Evolutionary conservation across 2,113 vertebrate genomes (phyloP).

Genomic region (Cebus imitator): DNA sequence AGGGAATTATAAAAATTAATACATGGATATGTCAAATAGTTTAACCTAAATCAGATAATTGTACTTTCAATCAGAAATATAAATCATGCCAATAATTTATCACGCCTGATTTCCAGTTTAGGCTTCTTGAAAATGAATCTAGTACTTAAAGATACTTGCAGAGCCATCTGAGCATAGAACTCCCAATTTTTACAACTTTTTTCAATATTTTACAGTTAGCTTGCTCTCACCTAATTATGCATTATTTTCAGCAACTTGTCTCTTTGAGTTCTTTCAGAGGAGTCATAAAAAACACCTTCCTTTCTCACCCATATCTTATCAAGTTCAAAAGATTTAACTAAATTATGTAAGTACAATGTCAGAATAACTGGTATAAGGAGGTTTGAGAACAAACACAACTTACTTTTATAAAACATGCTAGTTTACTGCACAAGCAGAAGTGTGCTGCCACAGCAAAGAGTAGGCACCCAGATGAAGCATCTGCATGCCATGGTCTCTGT

Average conservation of each 20-base stretch:
- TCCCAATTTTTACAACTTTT: not conserved
- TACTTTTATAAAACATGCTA: not conserved
- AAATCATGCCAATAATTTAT: slow-evolving; percentile 9
- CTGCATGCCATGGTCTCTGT: not conserved
- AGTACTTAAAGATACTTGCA: not conserved
- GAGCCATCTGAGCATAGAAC: not conserved
- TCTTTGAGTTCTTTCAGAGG: not conserved
- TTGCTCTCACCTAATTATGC: not conserved
- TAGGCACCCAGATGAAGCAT: not conserved
- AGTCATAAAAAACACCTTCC: not conserved
- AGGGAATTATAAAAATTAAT: not conserved
- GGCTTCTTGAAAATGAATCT: not conserved
- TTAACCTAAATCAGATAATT: not conserved
- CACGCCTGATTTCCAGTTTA: not conserved
- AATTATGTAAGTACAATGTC: not conserved
- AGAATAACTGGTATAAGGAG: not conserved
- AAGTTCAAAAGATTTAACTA: not conserved
- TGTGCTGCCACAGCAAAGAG: fast-evolving
- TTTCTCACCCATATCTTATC: not conserved
- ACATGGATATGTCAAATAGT: not conserved
- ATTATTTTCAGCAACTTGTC: not conserved
- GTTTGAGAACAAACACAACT: not conserved
- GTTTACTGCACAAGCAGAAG: not conserved
- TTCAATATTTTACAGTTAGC: not conserved
- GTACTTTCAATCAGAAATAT: slow-evolving; percentile 16